Base-by-base conservation (phyloP, 1,140 invertebrate genomes). In the Drosophila ficusphila region DNA sequence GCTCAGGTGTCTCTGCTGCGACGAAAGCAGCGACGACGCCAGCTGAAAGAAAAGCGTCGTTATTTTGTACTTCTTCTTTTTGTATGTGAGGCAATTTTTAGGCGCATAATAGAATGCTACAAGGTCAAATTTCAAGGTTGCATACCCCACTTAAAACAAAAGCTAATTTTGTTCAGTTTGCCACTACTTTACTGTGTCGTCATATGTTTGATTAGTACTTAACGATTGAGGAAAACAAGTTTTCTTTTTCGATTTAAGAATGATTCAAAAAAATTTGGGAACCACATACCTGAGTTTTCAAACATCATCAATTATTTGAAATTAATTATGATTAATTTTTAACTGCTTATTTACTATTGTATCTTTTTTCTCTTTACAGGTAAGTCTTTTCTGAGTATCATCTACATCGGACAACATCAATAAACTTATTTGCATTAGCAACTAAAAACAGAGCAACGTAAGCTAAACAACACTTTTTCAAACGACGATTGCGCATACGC, bases 101-200 rank as follows among this genome's bases (percentile, higher is more conserved):
- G 82, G 62, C 81, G 44, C 48, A 76, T 82, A 86, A 88, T 81
- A 74, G 79, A 85, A 75, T 67, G 46, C 64, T 44, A 58, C 60
- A 65, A 82, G 82, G 82, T 88, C 82, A 88, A 88, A 88, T 77
- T 88, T 88, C 82, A 88, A 88, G 82, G 82, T 88, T 88, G 82
- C 47, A 52, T 25, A 19, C 44, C 31, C 31, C 34, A 16, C 21
- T 19, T 19, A 25, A 38, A 39, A 31, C 46, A 4, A 25, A 3
- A 27, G 29, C 0, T 27, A 23, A n/a, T 9, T 58, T 23, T 12
- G n/a, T 6, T 21, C 25, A 52, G 12, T 1, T 5, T 25, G 8
- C 38, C 38, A n/a, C 42, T 12, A n/a, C 19, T 33, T 70, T 49
- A 36, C 18, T 64, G 12, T 31, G 27, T 18, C 21, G 11, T 25